Conservation (phyloP, 2,797 vertebrate genomes). For the Chaunax sp. region DNA sequence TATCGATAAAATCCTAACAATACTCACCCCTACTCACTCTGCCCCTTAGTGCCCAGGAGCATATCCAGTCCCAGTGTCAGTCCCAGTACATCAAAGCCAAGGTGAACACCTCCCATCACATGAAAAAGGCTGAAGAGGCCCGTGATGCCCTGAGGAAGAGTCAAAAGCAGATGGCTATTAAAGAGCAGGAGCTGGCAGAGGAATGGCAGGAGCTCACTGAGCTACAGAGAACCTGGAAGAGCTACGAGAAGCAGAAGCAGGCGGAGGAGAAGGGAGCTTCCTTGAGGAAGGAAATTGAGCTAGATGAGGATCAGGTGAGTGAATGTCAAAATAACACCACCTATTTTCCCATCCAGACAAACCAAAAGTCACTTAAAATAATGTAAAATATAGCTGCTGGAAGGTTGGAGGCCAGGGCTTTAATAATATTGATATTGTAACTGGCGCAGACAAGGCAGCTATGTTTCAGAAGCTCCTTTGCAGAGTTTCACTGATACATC, state of each 20-base stretch:
- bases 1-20: too few relatives aligned
- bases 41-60: slow-evolving; percentile 84
- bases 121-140: slow-evolving; percentile 84
- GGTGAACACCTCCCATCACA: slow-evolving; percentile 90
- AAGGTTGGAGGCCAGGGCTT: background rate
- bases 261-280: slow-evolving; percentile 71
- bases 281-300: slow-evolving; percentile 78
- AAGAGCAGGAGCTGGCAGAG: slow-evolving; percentile 84
- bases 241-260: slow-evolving; percentile 86
- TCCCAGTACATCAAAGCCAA: slow-evolving; percentile 91
- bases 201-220: slow-evolving; percentile 82
- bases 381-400: background rate
- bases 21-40: background rate
- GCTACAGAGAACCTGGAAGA: slow-evolving; percentile 83
- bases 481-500: too few relatives aligned
- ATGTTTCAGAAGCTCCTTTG: too few relatives aligned
- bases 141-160: slow-evolving; percentile 77
- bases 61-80: slow-evolving; percentile 82
- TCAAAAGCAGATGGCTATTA: slow-evolving; percentile 75
- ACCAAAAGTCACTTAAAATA: background rate
- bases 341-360: background rate
- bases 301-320: slow-evolving; percentile 89
- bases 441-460: too few relatives aligned
- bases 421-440: background rate
- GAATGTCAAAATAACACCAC: background rate